Percentiles rank a stretch among this genome's conserved stretches.
These are phyloP conservation scores for Drosophila parvula DNA, from an alignment of 1,140 invertebrate species.

Conservation along the genomic window DNA sequence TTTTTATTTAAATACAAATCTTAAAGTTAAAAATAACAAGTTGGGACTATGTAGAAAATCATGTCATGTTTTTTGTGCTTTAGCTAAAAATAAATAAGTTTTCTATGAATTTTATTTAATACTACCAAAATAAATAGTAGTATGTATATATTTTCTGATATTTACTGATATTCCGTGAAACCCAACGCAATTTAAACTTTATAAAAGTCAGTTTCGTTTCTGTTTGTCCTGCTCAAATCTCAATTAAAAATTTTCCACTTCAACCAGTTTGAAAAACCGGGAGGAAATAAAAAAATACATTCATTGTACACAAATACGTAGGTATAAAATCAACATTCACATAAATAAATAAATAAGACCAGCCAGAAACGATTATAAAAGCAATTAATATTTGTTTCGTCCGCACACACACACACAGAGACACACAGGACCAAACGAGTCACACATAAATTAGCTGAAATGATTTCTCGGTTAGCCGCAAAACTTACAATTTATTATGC, in stretches of 20 bases:
- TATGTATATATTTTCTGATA: background rate
- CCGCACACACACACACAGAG: background rate
- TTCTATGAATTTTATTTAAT: background rate
- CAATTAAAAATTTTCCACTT: constrained; percentile 34
- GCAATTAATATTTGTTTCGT: constrained; percentile 59
- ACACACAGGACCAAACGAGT: constrained; percentile 16
- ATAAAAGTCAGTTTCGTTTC: constrained; percentile 14
- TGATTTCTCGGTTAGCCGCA: constrained; percentile 68
- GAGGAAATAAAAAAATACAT: constrained; percentile 9
- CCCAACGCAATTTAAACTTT: background rate
- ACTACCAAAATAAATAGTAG: background rate
- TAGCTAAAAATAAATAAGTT: background rate
- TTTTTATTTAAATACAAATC: too few relatives aligned
- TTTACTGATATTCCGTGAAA: background rate
- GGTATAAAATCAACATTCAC: constrained; percentile 31
- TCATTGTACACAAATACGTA: constrained; percentile 3
- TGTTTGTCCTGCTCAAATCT: constrained; percentile 27
- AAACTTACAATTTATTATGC: constrained; percentile 70
- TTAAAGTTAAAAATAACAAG: too few relatives aligned
- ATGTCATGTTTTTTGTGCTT: too few relatives aligned
- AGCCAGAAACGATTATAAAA: constrained; percentile 58
- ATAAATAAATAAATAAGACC: constrained; percentile 47
- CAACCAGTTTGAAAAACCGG: constrained; percentile 18
- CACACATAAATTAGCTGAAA: constrained; percentile 71
- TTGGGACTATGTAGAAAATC: too few relatives aligned